Conservation (phyloP, 2,797 vertebrate genomes). For the Melanotaenia boesemani region DNA sequence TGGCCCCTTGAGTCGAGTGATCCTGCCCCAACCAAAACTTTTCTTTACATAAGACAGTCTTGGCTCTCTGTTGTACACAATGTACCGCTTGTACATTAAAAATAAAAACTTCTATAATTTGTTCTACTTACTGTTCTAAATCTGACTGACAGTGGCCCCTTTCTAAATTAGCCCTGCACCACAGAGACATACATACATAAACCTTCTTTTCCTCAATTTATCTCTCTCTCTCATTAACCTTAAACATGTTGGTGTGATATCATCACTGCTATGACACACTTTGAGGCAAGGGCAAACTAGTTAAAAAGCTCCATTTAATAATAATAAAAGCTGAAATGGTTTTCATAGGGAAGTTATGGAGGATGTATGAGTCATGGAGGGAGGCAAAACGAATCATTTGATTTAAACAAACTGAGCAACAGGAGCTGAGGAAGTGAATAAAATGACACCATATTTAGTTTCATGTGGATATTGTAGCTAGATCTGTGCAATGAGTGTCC, state of each 20-base stretch:
- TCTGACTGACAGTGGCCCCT: constrained; percentile 70
- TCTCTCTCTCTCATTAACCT: constrained; percentile 68
- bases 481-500: constrained; percentile 13
- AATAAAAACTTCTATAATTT: constrained; percentile 37
- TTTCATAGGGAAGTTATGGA: background rate
- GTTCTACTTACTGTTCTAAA: constrained; percentile 77
- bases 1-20: background rate
- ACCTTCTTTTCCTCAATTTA: constrained; percentile 48
- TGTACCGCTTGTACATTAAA: background rate
- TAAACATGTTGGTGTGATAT: constrained; percentile 44
- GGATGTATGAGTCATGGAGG: background rate
- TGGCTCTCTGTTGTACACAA: constrained; percentile 8
- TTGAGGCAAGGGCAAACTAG: background rate
- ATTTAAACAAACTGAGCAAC: background rate
- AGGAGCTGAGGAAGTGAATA: background rate
- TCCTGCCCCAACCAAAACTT: background rate
- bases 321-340: background rate
- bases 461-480: background rate
- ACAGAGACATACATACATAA: constrained; percentile 45
- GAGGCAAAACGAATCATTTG: background rate
- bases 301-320: background rate
- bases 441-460: background rate
- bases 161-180: constrained; percentile 72
- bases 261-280: constrained; percentile 31
- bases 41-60: constrained; percentile 7